phyloP scores from a whole-genome alignment of 2,113 vertebrate genomes.

The Spheniscus mendiculus region DNA sequence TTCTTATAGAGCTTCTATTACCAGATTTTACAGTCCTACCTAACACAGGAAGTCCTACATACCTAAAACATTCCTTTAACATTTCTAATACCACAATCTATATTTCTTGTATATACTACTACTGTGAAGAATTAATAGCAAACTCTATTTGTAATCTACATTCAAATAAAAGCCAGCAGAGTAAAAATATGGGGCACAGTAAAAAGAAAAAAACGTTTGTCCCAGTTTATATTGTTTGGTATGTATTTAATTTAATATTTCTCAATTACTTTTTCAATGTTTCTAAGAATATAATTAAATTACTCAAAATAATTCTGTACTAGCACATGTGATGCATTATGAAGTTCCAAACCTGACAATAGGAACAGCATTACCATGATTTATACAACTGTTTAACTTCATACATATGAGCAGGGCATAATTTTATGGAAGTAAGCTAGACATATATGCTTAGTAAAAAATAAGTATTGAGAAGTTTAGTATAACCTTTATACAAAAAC shows the following conservation, averaged over 20 bases:
- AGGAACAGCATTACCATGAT: neutral
- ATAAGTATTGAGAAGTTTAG: neutral
- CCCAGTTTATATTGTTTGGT: neutral
- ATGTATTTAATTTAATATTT: neutral
- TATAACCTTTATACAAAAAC: neutral
- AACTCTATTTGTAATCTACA: neutral
- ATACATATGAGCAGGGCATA: neutral
- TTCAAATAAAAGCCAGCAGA: neutral
- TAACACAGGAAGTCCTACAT: neutral
- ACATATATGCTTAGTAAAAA: neutral
- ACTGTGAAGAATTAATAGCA: neutral
- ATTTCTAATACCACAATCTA: neutral
- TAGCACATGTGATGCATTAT: neutral
- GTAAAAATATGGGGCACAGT: neutral
- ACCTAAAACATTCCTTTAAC: neutral
- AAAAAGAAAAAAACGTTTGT: neutral
- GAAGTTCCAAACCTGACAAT: neutral
- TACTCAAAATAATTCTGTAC: neutral
- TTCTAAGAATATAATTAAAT: neutral
- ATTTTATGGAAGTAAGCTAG: neutral
- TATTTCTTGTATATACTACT: neutral
- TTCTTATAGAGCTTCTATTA: neutral
- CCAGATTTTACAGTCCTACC: neutral
- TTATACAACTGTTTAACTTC: neutral
- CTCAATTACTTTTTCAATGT: neutral